A percentile compares a stretch with the other conserved stretches of the same genome.
Evolutionary conservation across 2,797 vertebrate species (phyloP).

Genomic region (Melanotaenia nigrans): DNA sequence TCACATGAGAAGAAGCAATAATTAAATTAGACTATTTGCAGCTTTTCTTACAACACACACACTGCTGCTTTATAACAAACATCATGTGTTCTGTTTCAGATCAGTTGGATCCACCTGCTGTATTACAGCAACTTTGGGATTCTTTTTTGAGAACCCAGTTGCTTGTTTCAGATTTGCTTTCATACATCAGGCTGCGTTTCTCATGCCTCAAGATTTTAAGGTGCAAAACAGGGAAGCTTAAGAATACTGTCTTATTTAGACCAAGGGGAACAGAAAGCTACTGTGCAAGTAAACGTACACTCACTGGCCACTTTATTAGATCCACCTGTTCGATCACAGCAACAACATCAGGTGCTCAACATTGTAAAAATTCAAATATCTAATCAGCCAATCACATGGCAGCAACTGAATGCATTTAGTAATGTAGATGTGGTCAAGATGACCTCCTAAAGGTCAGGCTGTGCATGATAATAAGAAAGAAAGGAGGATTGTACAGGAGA

Average conservation of each 20-base stretch:
- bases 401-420: too few species aligned
- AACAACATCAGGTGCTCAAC: too few species aligned
- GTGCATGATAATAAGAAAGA: too few species aligned
- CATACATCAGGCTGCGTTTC: not conserved
- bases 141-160: not conserved
- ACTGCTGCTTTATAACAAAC: too few species aligned
- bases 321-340: too few species aligned
- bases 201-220: not conserved
- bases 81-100: not conserved
- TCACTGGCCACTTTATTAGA: too few species aligned
- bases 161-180: not conserved
- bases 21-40: not conserved
- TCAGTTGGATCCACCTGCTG: not conserved
- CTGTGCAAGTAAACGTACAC: not conserved
- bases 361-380: too few species aligned
- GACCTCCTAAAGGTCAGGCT: too few species aligned
- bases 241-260: not conserved
- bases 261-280: not conserved
- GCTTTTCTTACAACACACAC: not conserved
- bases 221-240: not conserved
- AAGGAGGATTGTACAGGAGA: constrained; percentile 19
- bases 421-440: too few species aligned
- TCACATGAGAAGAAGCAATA: not conserved
- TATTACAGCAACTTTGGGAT: not conserved
- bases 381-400: too few species aligned